These are phyloP conservation scores for Synergus laeviventris DNA, from an alignment of 2,888 invertebrate genomes.

Conservation along the genomic window DNA sequence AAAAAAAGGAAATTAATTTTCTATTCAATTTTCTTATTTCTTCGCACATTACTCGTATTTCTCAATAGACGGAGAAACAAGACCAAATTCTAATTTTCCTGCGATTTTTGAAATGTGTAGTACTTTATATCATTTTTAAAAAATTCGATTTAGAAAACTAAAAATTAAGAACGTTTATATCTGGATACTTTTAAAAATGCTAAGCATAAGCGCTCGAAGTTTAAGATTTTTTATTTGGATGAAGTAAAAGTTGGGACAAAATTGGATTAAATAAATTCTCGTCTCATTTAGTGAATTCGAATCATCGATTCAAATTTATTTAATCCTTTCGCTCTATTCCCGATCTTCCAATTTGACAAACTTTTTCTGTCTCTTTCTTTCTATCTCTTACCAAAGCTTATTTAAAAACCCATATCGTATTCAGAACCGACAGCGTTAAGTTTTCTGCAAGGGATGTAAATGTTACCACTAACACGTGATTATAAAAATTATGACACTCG, in stretches of 20 bases:
- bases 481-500: constrained; percentile 25
- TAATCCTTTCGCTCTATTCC: not conserved
- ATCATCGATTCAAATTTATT: constrained; percentile 12
- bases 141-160: not conserved
- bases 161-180: not conserved
- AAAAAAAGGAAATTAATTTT: too few species aligned
- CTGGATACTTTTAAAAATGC: too few species aligned
- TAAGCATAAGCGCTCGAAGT: not conserved
- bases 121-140: not conserved
- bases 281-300: not conserved
- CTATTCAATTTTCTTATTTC: too few species aligned
- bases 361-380: not conserved
- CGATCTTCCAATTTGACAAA: not conserved
- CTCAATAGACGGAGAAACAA: not conserved
- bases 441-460: constrained; percentile 20
- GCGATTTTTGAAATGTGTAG: not conserved
- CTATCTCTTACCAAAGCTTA: not conserved
- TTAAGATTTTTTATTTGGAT: not conserved
- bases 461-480: constrained; percentile 37
- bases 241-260: not conserved
- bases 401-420: constrained; percentile 15
- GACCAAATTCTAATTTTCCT: not conserved
- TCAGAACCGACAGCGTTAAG: not conserved
- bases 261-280: constrained; percentile 1
- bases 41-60: constrained; percentile 19